Evolutionary conservation across 2,113 vertebrate genomes (phyloP), one percentile per base, ranked within the genome.

Genomic region (Microcebus jonahi): DNA sequence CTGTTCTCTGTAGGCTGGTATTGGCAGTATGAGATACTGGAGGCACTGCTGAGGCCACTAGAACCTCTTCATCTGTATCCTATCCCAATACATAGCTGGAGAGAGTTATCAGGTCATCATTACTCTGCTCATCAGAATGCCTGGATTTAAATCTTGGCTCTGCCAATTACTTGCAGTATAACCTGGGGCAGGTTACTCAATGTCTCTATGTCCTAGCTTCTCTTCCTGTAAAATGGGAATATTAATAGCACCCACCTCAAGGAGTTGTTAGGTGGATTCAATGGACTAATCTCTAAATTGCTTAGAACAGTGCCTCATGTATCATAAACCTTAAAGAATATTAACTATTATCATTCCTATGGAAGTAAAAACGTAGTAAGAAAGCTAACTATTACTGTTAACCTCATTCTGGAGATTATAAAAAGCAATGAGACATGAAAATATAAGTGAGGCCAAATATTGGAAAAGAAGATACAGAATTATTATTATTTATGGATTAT

Each of bases 381-480:
- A 88, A 84, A 84, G 39, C 20, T 94, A 90, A 59, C 53, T 17
- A 75, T 93, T 88, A 42, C 61, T 86, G 7, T 83, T 94, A 88
- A 11, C 25, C n/a, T 88, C 25, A 94, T 88, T 93, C 59, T 84
- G 31, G 53, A 90, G 93, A 97, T 95, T 3, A 96, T 65, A 81
- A 91, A 80, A 96, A 85, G 63, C 39, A 92, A 59, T 75, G 76
- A 65, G 65, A 53, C 4, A 12, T 68, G 23, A 88, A 68, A 88
- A 88, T 76, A 89, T 85, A 93, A 68, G 11, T 84, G 50, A 80
- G 55, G 12, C n/a, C 42, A 71, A 88, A 53, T 77, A 86, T 29
- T 91, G 18, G 34, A 29, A 70, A 93, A 55, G 29, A 65, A 63
- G 18, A 76, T 57, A 68, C 14, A 90, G 94, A 90, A 95, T 84